Conservation (phyloP, 2,113 vertebrate genomes). For the Zapornia atra region DNA sequence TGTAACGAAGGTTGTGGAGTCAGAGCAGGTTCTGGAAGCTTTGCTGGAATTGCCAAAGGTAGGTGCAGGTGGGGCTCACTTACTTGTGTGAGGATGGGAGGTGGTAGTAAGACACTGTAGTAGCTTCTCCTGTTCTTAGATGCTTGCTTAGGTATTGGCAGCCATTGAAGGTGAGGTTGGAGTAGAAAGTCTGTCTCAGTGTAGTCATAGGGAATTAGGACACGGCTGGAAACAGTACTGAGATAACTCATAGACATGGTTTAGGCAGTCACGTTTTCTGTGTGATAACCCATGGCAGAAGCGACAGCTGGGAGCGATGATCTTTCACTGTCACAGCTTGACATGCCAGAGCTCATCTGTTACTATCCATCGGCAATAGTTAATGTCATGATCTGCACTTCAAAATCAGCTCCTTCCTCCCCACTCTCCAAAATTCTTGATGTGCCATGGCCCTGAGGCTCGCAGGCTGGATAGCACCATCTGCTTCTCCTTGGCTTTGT, state of each 20-base stretch:
- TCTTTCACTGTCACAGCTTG: not conserved
- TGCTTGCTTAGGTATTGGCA: not conserved
- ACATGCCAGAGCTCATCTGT: conserved; percentile 5
- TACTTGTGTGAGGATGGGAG: not conserved
- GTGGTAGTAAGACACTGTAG: not conserved
- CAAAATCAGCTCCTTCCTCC: not conserved
- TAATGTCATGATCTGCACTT: conserved; percentile 2
- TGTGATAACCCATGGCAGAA: not conserved
- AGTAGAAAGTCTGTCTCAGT: not conserved
- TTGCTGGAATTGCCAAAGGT: not conserved
- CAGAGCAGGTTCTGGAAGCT: not conserved
- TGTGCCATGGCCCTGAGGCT: not conserved
- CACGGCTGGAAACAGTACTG: not conserved
- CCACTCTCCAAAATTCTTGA: conserved; percentile 2
- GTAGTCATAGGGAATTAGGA: not conserved
- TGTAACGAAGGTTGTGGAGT: not conserved
- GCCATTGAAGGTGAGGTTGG: not conserved
- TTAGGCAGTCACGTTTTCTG: not conserved
- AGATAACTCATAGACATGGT: not conserved
- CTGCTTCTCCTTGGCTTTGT: conserved; percentile 37
- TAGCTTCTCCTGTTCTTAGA: not conserved
- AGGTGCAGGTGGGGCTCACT: not conserved
- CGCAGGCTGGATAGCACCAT: not conserved
- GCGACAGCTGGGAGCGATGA: not conserved
- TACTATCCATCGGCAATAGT: not conserved